A percentile compares a stretch with the other conserved stretches of the same genome.
Evolutionary conservation across 2,888 invertebrate genomes (phyloP).

Genomic region (Gisinianus flammeolus): DNA sequence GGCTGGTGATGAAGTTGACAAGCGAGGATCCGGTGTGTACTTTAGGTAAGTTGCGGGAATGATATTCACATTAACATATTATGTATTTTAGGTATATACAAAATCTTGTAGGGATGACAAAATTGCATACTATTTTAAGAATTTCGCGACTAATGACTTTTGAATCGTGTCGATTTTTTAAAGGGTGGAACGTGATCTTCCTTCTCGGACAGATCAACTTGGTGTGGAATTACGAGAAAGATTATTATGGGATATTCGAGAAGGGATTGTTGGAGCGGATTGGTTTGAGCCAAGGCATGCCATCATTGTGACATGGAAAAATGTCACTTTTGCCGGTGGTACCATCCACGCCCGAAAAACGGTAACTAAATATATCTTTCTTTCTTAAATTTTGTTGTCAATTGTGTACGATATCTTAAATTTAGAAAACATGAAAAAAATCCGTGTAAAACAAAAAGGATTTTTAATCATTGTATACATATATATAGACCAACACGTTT

Average conservation of each 20-base stretch:
- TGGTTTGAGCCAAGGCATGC: conserved; percentile 90
- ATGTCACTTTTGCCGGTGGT: conserved; percentile 90
- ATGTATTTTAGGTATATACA: too few relatives aligned
- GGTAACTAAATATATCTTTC: conserved; percentile 47
- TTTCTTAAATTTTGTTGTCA: too few relatives aligned
- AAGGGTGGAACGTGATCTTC: conserved; percentile 72
- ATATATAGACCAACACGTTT: conserved; percentile 84
- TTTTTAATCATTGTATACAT: not conserved
- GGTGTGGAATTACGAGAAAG: conserved; percentile 86
- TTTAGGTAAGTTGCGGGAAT: conserved; percentile 72
- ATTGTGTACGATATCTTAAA: too few relatives aligned
- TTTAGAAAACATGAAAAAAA: not conserved
- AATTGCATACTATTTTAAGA: too few relatives aligned
- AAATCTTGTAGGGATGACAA: too few relatives aligned
- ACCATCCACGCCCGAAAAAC: conserved; percentile 59
- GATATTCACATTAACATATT: too few relatives aligned
- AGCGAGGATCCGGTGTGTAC: conserved; percentile 77
- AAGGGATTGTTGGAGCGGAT: conserved; percentile 89
- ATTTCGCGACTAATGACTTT: too few relatives aligned
- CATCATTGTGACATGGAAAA: conserved; percentile 92
- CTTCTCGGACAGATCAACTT: conserved; percentile 76
- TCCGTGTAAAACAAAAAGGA: not conserved
- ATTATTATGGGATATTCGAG: conserved; percentile 84
- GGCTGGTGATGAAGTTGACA: conserved; percentile 70
- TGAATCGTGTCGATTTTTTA: not conserved